Conservation (phyloP, 2,113 vertebrate genomes). For the Epinephelus moara region DNA sequence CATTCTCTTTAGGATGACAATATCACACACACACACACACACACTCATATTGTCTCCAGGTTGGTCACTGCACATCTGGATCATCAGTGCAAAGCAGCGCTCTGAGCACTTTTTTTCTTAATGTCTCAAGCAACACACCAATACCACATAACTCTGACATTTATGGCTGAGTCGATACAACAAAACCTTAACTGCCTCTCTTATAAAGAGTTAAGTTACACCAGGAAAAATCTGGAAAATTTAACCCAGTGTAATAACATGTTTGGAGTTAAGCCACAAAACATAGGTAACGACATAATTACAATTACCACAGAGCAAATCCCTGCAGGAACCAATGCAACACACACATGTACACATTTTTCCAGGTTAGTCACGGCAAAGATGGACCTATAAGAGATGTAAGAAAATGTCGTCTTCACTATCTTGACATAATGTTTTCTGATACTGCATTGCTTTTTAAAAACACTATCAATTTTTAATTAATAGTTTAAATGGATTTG, state of each 20-base stretch:
- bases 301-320: not conserved
- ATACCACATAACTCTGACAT: not conserved
- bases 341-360: not conserved
- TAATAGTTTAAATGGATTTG: too few species aligned
- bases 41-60: not conserved
- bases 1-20: not conserved
- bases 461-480: too few species aligned
- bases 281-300: not conserved
- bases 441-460: too few species aligned
- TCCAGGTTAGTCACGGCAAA: constrained; percentile 4
- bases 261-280: not conserved
- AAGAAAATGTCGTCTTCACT: too few species aligned
- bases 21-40: not conserved
- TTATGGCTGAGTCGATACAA: not conserved
- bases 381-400: not conserved
- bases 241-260: not conserved
- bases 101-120: not conserved
- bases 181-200: not conserved
- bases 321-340: not conserved
- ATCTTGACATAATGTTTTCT: too few species aligned
- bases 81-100: not conserved
- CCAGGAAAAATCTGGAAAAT: not conserved
- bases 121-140: not conserved
- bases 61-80: constrained; percentile 17
- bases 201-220: not conserved